Evolutionary conservation across 2,888 invertebrate genomes (phyloP).

Genomic region (Aporophyla lueneburgensis): DNA sequence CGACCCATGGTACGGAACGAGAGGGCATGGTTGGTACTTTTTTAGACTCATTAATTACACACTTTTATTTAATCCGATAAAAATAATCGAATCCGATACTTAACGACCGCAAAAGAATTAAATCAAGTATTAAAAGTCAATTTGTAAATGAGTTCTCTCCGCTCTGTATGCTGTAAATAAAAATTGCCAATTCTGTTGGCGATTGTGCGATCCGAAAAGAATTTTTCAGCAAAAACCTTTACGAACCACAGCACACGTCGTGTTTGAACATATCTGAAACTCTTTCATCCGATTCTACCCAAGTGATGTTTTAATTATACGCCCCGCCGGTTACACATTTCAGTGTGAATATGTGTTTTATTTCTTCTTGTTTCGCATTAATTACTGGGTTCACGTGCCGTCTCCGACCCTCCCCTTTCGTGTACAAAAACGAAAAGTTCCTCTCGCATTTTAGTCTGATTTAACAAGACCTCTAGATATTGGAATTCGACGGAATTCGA

Average conservation of each 20-base stretch:
- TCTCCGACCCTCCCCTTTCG: slow-evolving; percentile 74
- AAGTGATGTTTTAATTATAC: slow-evolving; percentile 84
- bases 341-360: slow-evolving; percentile 79
- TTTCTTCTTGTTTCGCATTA: slow-evolving; percentile 84
- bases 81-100: slow-evolving; percentile 23
- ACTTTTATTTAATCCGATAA: background rate
- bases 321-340: slow-evolving; percentile 76
- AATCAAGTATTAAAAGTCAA: slow-evolving; percentile 43
- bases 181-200: slow-evolving; percentile 42
- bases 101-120: slow-evolving; percentile 18
- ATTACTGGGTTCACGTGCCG: slow-evolving; percentile 78
- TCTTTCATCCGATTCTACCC: slow-evolving; percentile 71
- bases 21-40: no score
- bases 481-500: slow-evolving; percentile 64
- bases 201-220: slow-evolving; percentile 51
- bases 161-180: slow-evolving; percentile 48
- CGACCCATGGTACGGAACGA: no score
- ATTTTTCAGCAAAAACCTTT: slow-evolving; percentile 53
- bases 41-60: background rate
- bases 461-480: slow-evolving; percentile 75
- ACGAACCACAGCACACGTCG: slow-evolving; percentile 56
- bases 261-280: slow-evolving; percentile 66
- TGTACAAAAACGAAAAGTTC: slow-evolving; percentile 80
- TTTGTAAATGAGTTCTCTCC: slow-evolving; percentile 41
- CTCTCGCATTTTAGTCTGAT: slow-evolving; percentile 68